Base-by-base conservation (phyloP, 2,113 vertebrate species). In the Rhizomys pruinosus region DNA sequence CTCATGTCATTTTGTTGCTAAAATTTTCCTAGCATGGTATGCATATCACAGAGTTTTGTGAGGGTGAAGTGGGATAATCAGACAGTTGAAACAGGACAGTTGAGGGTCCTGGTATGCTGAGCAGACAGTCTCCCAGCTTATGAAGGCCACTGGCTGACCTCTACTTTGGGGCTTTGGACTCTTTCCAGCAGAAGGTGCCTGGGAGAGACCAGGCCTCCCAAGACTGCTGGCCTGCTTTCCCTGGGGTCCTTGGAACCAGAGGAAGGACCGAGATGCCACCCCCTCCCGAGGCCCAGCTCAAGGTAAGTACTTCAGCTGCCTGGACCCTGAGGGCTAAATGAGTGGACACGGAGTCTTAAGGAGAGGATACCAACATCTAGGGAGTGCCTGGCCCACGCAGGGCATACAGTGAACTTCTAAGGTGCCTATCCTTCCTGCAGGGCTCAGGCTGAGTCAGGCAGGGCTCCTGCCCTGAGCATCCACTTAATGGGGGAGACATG, bases 191-290 rank as follows among this genome's bases (percentile, higher is more conserved):
- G 96, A 92, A 92, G 90, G 44, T 79, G 37, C 94, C 57, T 81
- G 89, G 89, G 96, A 95, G 37, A 94, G 96, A 88, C 82, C 61
- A 0, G 92, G 87, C 59, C 79, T 95, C n/a, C 93, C 74, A 1
- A 32, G 93, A 2, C 92, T 97, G 69, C 88, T 97, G 82, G 55
- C 93, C 0, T 96, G 97, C 94, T 96, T 97, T 90, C 88, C 97
- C 63, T 96, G 96, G 96, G 94, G 96, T 71, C 42, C 88, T 55
- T 73, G 97, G 96, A 95, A 86, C 90, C 59, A 82, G 78, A 81
- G 82, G 47, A 97, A 97, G 90, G 71, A 84, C 47, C 74, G n/a
- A 7, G 76, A 87, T 69, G 59, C 59, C 63, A 11, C 39, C 16
- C 63, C 47, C 47, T 74, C 69, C 82, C 22, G 6, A 82, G 66